Evolutionary conservation across 2,113 vertebrate genomes (phyloP).

Genomic region (Dermatemys mawii): DNA sequence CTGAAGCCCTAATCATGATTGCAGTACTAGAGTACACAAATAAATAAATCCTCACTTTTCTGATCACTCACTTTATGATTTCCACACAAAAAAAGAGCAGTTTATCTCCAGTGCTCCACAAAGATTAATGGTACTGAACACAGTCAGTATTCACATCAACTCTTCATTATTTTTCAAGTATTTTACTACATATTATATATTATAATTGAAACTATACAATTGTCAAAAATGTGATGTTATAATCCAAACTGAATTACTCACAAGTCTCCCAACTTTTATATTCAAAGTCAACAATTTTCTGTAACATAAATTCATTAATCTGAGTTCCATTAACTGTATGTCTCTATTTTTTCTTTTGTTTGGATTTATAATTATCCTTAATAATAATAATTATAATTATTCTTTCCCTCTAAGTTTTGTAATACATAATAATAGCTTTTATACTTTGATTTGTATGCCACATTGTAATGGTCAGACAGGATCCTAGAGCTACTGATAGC

Average conservation of each 20-base stretch:
- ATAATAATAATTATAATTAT: background rate
- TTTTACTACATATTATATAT: background rate
- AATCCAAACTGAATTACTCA: background rate
- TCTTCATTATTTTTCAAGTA: background rate
- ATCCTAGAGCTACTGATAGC: background rate
- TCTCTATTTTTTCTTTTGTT: background rate
- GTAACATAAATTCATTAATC: background rate
- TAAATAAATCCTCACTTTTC: background rate
- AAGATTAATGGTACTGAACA: background rate
- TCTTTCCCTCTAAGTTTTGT: background rate
- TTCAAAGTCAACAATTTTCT: background rate
- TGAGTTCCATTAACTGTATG: background rate
- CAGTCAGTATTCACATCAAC: background rate
- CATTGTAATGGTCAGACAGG: background rate
- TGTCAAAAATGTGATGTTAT: background rate
- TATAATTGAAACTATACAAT: background rate
- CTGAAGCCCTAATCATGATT: background rate
- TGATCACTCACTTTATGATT: background rate
- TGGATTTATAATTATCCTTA: background rate
- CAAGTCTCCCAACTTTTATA: background rate
- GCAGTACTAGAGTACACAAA: background rate
- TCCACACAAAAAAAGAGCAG: background rate
- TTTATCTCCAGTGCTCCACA: background rate
- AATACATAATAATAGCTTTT: background rate
- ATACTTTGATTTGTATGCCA: background rate